A percentile compares a stretch with the other conserved stretches of the same genome.
phyloP scores from a whole-genome alignment of 2,797 vertebrate genomes.

The Xiphophorus birchmanni region DNA sequence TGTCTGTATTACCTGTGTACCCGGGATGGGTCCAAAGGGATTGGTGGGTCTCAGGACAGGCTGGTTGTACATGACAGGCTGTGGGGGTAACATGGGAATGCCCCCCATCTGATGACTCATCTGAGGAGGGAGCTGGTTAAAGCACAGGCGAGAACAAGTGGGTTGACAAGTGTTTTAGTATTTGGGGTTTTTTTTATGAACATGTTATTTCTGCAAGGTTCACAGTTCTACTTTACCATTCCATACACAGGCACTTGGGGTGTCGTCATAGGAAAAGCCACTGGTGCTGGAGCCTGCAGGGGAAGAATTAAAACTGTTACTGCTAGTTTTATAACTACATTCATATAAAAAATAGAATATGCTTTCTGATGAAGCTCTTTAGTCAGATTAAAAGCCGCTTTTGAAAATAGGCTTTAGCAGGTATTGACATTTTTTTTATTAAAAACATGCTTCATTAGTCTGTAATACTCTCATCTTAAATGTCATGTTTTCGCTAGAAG shows the following conservation, averaged over 20 bases:
- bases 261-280: slow-evolving; percentile 89
- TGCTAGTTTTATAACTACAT: neutral
- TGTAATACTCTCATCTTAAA: neutral
- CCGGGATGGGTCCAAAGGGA: slow-evolving; percentile 86
- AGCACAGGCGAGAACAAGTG: slow-evolving; percentile 10
- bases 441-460: no score
- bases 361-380: neutral
- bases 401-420: neutral
- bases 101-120: slow-evolving; percentile 86
- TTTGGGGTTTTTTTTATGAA: neutral
- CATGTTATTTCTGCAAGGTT: neutral
- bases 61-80: slow-evolving; percentile 89
- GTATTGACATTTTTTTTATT: neutral
- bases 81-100: slow-evolving; percentile 86
- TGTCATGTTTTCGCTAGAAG: neutral
- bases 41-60: slow-evolving; percentile 88
- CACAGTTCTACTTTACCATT: slow-evolving; percentile 84
- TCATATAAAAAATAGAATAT: neutral
- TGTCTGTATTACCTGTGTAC: slow-evolving; percentile 85
- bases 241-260: slow-evolving; percentile 95
- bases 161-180: neutral
- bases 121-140: slow-evolving; percentile 86
- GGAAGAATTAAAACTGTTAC: slow-evolving; percentile 3
- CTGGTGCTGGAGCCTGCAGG: slow-evolving; percentile 86
- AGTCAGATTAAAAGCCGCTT: neutral